Evolutionary conservation across 2,113 vertebrate species (phyloP).

Genomic region (Oncorhynchus nerka): DNA sequence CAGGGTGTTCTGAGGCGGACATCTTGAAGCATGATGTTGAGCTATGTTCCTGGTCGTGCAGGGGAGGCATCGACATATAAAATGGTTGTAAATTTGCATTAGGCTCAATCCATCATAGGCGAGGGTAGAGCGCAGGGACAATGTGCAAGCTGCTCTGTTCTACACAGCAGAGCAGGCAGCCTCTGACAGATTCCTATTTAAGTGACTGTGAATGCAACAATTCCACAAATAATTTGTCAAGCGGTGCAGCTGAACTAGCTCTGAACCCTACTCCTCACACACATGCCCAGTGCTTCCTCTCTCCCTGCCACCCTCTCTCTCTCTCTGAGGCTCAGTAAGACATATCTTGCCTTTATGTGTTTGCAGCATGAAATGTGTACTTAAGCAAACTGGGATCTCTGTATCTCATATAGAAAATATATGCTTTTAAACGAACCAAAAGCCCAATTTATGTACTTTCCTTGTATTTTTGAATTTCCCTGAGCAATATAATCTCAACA

Average conservation of each 20-base stretch:
- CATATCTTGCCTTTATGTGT: background rate
- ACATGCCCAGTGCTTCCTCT: constrained; percentile 66
- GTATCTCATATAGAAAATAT: background rate
- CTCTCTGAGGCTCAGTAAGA: background rate
- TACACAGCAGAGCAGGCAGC: constrained; percentile 83
- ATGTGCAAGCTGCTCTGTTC: constrained; percentile 80
- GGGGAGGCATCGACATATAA: constrained; percentile 91
- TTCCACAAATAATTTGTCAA: constrained; percentile 99
- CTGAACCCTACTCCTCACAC: constrained; percentile 88
- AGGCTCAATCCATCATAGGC: constrained; percentile 94
- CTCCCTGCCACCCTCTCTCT: constrained; percentile 6
- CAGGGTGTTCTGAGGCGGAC: constrained; percentile 77
- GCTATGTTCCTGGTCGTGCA: constrained; percentile 88
- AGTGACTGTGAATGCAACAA: constrained; percentile 99
- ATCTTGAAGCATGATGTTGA: constrained; percentile 94
- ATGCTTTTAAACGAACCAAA: too few species aligned
- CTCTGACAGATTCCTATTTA: constrained; percentile 98
- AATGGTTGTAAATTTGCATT: constrained; percentile 99
- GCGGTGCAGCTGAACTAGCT: constrained; percentile 94
- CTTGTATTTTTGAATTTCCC: too few species aligned
- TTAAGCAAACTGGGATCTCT: background rate
- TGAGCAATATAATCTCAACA: too few species aligned
- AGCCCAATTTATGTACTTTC: too few species aligned
- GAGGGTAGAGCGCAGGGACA: constrained; percentile 72
- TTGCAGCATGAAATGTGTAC: background rate